Percentiles rank a stretch among this genome's conserved stretches.
phyloP scores from a whole-genome alignment of 2,113 vertebrate genomes.

The Heteronetta atricapilla region DNA sequence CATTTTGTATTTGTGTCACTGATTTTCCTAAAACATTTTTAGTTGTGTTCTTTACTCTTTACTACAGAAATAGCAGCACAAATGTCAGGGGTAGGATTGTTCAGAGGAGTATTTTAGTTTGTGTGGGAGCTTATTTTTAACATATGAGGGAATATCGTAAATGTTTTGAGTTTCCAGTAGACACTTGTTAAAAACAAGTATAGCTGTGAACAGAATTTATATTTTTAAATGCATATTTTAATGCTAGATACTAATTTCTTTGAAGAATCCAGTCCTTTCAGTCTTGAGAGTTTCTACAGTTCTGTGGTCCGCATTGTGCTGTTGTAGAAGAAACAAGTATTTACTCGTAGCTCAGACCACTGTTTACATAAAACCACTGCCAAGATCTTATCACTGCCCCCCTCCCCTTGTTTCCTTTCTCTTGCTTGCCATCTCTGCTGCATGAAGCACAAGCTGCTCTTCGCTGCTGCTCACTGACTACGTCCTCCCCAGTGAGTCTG shows the following conservation, averaged over 20 bases:
- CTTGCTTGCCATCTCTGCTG: neutral
- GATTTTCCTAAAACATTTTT: slow-evolving; percentile 20
- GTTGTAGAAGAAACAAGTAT: neutral
- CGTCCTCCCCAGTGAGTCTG: neutral
- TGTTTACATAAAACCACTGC: neutral
- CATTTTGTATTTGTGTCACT: neutral
- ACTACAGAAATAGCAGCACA: slow-evolving; percentile 40
- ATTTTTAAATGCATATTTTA: slow-evolving; percentile 23
- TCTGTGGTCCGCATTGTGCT: neutral
- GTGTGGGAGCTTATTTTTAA: slow-evolving; percentile 56
- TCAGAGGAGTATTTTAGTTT: slow-evolving; percentile 39
- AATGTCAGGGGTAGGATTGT: slow-evolving; percentile 37
- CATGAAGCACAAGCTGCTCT: neutral
- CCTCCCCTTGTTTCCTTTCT: neutral
- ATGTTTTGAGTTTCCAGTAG: slow-evolving; percentile 43
- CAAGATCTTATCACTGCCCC: neutral
- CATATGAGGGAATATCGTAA: neutral
- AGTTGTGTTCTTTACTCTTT: neutral
- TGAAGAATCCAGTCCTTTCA: neutral
- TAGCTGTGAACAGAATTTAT: neutral
- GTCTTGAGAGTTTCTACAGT: neutral
- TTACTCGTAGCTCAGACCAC: neutral
- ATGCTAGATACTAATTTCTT: neutral
- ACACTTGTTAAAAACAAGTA: neutral
- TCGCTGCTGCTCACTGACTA: neutral